Conservation (phyloP, 2,797 vertebrate species). For the Cynodonichthys magdalenae region DNA sequence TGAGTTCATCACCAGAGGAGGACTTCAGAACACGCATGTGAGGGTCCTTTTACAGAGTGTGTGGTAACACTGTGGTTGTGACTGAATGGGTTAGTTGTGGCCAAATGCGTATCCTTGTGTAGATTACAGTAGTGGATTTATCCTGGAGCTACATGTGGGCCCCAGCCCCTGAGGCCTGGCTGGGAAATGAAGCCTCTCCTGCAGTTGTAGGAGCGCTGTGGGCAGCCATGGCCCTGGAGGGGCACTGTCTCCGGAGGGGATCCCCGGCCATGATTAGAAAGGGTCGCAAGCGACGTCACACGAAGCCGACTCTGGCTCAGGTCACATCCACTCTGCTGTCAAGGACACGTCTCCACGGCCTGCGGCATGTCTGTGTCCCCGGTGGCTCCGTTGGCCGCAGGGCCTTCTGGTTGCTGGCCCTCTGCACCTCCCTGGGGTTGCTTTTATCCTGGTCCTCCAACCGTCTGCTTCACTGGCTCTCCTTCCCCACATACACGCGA, state of each 20-base stretch:
- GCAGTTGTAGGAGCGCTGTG: constrained; percentile 78
- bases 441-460: constrained; percentile 96
- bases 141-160: constrained; percentile 84
- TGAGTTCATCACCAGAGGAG: constrained; percentile 20
- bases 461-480: constrained; percentile 93
- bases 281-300: constrained; percentile 59
- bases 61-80: background rate
- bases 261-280: constrained; percentile 74
- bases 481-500: constrained; percentile 93
- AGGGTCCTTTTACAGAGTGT: constrained; percentile 6
- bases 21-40: constrained; percentile 12
- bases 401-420: constrained; percentile 92
- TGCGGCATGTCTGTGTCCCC: constrained; percentile 87
- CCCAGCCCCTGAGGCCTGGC: constrained; percentile 78
- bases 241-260: constrained; percentile 73
- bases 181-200: constrained; percentile 82
- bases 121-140: constrained; percentile 74
- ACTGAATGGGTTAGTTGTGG: constrained; percentile 2
- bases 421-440: constrained; percentile 91
- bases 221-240: constrained; percentile 84
- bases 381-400: constrained; percentile 84
- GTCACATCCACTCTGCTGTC: constrained; percentile 78
- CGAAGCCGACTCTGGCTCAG: constrained; percentile 53
- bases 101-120: constrained; percentile 55
- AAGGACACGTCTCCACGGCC: constrained; percentile 89